A percentile compares a stretch with the other conserved stretches of the same genome.
phyloP scores from a whole-genome alignment of 2,113 vertebrate genomes.

The Erythrocebus patas region DNA sequence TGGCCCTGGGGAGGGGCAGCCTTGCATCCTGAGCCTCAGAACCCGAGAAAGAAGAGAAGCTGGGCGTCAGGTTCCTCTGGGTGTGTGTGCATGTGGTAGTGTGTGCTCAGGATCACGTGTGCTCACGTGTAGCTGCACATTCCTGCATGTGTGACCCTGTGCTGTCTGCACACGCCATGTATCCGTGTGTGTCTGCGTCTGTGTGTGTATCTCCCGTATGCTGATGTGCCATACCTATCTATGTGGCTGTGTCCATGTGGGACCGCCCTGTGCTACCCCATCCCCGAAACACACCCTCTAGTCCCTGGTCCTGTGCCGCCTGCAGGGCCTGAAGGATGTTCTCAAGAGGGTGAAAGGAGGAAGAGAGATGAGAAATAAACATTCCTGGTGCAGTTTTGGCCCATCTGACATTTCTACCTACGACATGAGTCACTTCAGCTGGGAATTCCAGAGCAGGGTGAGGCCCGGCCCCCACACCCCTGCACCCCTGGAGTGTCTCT shows the following conservation, averaged over 20 bases:
- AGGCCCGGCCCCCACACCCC: neutral
- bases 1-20: neutral
- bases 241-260: too few species aligned
- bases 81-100: neutral
- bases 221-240: too few species aligned
- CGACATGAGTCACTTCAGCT: neutral
- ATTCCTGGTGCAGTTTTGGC: neutral
- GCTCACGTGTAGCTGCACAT: too few species aligned
- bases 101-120: too few species aligned
- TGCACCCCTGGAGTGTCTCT: neutral
- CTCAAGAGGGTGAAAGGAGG: neutral
- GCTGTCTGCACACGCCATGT: neutral
- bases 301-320: neutral
- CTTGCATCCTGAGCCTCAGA: neutral
- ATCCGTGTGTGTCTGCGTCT: neutral
- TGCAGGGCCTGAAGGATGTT: neutral
- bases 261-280: too few species aligned
- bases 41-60: neutral
- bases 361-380: neutral
- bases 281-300: fast-evolving
- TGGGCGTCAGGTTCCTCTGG: too few species aligned
- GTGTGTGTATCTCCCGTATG: too few species aligned
- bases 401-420: neutral
- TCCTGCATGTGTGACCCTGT: fast-evolving
- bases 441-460: neutral